Conservation (phyloP, 2,113 vertebrate genomes). For the Aphyosemion australe region DNA sequence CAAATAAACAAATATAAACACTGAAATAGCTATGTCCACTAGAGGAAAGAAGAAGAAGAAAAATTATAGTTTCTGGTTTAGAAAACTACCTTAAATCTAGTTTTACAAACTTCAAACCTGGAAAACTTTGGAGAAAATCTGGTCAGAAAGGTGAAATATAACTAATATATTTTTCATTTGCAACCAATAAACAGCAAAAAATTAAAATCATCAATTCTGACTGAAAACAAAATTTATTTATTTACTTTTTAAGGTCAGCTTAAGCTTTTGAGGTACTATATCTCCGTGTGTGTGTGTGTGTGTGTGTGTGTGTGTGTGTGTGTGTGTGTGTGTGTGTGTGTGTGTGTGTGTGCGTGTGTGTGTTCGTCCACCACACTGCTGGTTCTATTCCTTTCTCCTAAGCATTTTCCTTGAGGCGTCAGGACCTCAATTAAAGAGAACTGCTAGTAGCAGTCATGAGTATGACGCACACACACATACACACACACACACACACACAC, state of each 20-base stretch:
- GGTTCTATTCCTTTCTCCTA: conserved; percentile 56
- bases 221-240: conserved; percentile 40
- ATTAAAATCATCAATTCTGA: conserved; percentile 17
- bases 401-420: conserved; percentile 66
- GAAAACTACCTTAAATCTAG: not conserved
- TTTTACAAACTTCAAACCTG: not conserved
- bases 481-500: conserved; percentile 11
- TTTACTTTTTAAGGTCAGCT: conserved; percentile 44
- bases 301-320: too few relatives aligned
- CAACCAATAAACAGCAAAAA: not conserved
- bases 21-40: too few relatives aligned
- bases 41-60: too few relatives aligned
- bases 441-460: conserved; percentile 65
- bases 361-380: conserved; percentile 35
- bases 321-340: too few relatives aligned
- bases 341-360: conserved; percentile 29
- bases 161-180: conserved; percentile 12
- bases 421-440: conserved; percentile 73
- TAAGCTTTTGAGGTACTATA: not conserved
- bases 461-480: conserved; percentile 8
- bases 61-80: not conserved
- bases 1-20: too few relatives aligned
- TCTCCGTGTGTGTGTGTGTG: not conserved
- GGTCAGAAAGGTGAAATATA: conserved; percentile 4
- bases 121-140: not conserved